Conservation (phyloP, 2,797 vertebrate genomes). For the Acipenser oxyrinchus region DNA sequence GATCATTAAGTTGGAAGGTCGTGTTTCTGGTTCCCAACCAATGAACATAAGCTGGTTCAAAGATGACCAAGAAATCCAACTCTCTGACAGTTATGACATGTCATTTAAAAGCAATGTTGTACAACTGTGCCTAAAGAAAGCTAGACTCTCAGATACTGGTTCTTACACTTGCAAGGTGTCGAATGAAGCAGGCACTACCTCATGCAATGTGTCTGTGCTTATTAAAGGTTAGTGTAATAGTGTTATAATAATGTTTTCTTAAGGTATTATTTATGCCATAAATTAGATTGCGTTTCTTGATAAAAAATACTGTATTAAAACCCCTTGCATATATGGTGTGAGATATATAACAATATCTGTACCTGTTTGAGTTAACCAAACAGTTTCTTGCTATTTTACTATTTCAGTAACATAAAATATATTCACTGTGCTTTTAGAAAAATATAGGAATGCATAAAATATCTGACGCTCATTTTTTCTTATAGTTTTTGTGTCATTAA, state of each 20-base stretch:
- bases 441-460: too few relatives aligned
- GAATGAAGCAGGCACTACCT: conserved; percentile 77
- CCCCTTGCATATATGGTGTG: too few relatives aligned
- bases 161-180: conserved; percentile 76
- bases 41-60: conserved; percentile 80
- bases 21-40: conserved; percentile 86
- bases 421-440: too few relatives aligned
- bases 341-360: too few relatives aligned
- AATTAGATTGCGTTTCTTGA: too few relatives aligned
- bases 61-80: conserved; percentile 69
- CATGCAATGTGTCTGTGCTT: conserved; percentile 68
- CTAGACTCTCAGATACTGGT: conserved; percentile 66
- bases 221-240: conserved; percentile 72
- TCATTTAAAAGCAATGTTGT: conserved; percentile 80
- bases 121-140: conserved; percentile 71
- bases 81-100: conserved; percentile 74
- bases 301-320: too few relatives aligned
- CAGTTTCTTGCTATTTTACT: too few relatives aligned
- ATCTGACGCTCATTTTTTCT: not conserved
- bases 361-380: too few relatives aligned
- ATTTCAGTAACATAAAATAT: too few relatives aligned
- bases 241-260: too few relatives aligned
- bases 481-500: not conserved
- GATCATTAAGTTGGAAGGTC: conserved; percentile 82
- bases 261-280: too few relatives aligned